Evolutionary conservation across 2,797 vertebrate genomes (phyloP).

Genomic region (Sebastolobus altivelis): DNA sequence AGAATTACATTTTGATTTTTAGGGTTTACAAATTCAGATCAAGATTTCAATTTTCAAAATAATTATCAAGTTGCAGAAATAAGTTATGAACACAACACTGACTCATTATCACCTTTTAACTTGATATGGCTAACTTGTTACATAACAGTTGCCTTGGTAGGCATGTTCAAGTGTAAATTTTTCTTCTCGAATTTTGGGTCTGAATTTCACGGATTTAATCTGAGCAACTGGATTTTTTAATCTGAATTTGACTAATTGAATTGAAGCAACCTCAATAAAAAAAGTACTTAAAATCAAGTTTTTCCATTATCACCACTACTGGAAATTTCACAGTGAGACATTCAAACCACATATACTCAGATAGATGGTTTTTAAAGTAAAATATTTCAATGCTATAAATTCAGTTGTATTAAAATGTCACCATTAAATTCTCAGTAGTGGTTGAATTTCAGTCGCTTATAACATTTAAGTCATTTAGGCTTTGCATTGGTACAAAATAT

Average conservation of each 20-base stretch:
- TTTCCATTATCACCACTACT: not conserved
- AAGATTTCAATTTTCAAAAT: not conserved
- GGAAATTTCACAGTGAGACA: not conserved
- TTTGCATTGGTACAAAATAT: not conserved
- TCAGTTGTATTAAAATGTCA: not conserved
- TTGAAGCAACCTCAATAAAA: not conserved
- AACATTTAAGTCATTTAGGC: not conserved
- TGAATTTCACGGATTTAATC: no score
- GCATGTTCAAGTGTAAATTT: no score
- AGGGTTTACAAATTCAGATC: not conserved
- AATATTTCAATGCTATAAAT: not conserved
- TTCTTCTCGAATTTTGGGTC: no score
- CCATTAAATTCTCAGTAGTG: not conserved
- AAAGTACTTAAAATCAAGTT: not conserved
- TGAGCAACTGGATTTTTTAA: not conserved
- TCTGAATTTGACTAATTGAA: not conserved
- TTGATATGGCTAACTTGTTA: not conserved
- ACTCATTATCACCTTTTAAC: not conserved
- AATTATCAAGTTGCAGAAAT: not conserved
- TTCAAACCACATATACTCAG: not conserved
- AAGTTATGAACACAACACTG: not conserved
- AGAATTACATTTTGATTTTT: not conserved
- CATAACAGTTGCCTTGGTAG: not conserved
- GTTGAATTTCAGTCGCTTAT: not conserved
- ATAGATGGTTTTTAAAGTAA: not conserved